Conservation (phyloP, 2,113 vertebrate species). For the Amblyopsis rosae region DNA sequence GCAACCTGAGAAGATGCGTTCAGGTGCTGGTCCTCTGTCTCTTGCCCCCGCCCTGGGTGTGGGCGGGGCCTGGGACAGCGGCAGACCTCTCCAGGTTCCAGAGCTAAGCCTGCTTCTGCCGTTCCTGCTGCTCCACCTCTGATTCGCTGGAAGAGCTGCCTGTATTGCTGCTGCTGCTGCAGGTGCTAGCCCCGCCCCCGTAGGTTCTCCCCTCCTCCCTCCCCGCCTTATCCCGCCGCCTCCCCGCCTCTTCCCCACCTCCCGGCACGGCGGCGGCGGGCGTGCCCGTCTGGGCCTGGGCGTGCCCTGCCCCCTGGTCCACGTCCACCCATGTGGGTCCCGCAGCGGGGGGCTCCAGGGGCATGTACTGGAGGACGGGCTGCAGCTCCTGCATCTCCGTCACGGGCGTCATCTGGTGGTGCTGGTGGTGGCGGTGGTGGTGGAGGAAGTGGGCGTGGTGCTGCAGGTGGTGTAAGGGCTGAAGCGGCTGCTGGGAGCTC, state of each 20-base stretch:
- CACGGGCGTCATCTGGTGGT: constrained; percentile 24
- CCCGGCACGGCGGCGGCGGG: background rate
- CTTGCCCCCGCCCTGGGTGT: constrained; percentile 22
- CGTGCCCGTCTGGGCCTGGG: constrained; percentile 31
- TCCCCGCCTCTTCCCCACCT: constrained; percentile 27
- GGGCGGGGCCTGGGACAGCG: constrained; percentile 17
- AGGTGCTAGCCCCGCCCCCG: constrained; percentile 26
- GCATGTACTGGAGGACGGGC: constrained; percentile 60
- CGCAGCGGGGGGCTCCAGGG: constrained; percentile 46
- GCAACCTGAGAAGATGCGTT: constrained; percentile 4
- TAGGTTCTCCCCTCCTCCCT: constrained; percentile 47
- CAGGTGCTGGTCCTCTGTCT: constrained; percentile 43
- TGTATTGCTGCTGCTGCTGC: constrained; percentile 46
- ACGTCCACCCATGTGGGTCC: constrained; percentile 50
- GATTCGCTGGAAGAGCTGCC: constrained; percentile 64
- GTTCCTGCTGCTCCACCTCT: constrained; percentile 55
- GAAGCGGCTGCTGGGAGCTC: constrained; percentile 55
- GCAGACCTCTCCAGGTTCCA: constrained; percentile 59
- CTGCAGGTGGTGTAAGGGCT: constrained; percentile 57
- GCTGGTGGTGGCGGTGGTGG: constrained; percentile 29
- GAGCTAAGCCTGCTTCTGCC: constrained; percentile 43
- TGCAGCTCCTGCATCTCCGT: constrained; percentile 40
- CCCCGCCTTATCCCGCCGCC: constrained; percentile 34
- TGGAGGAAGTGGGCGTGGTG: constrained; percentile 55
- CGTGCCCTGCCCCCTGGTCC: constrained; percentile 36